Evolutionary conservation across 2,888 invertebrate genomes (phyloP), one percentile per base, ranked within the genome.

Genomic region (Leuctra nigra): DNA sequence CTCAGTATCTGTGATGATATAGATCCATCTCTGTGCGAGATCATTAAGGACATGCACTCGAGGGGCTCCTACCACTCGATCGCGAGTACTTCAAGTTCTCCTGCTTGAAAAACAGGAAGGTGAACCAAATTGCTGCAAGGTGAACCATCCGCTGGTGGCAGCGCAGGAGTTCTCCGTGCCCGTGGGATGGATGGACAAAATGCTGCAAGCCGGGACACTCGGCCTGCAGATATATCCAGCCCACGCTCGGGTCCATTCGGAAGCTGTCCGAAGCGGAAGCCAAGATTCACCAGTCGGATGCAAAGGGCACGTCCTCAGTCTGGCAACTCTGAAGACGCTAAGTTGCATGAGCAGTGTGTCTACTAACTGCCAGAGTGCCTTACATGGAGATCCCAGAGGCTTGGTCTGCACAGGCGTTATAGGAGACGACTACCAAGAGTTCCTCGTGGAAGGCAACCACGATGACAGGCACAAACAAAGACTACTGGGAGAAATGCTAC

Each of bases 401-500:
- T 69, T 98, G 97, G 97, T 97, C 65, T 92, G 92, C 69, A 88
- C 90, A 72, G 97, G 97, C 55, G 84, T 92, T 47, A 94, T 97
- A 64, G 80, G 84, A 54, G 97, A 97, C 73, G 92, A 93, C 0
- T 91, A 91, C 67, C 77, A 78, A 63, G 92, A 93, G 77, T 95
- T 96, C 72, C 80, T 95, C 69, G 90, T 96, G 18, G 91, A 91
- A 74, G 94, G 94, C 68, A 92, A 93, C 70, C 89, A 91, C 4
- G 82, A 90, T 54, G 84, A 89, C 68, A 85, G 85, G 64, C 90
- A 74, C 63, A 74, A 90, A 67, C n/a, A n/a, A n/a, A n/a, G 92
- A 91, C 71, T 97, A 95, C 71, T 97, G 97, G 97, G 93, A 92
- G 70, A 93, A 92, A 70, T 83, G 94, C 62, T 97, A 97, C 69